Evolutionary conservation across 2,797 vertebrate species (phyloP).

Genomic region (Lacerta bilineata): DNA sequence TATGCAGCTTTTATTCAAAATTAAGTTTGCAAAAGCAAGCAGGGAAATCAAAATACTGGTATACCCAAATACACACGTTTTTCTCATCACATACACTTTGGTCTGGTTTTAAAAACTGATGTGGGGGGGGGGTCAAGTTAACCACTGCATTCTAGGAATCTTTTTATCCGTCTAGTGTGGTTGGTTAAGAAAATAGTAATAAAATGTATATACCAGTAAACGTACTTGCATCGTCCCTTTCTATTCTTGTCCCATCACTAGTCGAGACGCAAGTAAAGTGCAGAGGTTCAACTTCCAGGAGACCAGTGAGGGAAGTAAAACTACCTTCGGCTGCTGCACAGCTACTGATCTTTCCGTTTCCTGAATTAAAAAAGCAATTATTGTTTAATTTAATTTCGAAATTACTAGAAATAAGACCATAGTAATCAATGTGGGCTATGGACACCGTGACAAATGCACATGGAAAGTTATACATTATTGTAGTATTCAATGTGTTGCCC

Average conservation of each 20-base stretch:
- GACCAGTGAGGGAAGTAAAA: conserved; percentile 97
- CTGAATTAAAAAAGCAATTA: conserved; percentile 74
- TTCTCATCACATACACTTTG: neutral
- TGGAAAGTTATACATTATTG: conserved; percentile 1
- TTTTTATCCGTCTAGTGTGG: neutral
- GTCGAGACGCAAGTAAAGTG: conserved; percentile 99
- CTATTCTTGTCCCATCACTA: conserved; percentile 98
- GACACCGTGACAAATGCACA: neutral
- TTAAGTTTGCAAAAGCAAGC: neutral
- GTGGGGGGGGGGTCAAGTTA: neutral
- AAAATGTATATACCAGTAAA: conserved; percentile 92
- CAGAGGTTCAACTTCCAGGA: conserved; percentile 97
- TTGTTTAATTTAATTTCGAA: conserved; percentile 12
- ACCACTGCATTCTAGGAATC: neutral
- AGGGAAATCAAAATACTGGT: neutral
- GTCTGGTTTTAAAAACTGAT: neutral
- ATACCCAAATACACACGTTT: neutral
- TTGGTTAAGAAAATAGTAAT: conserved; percentile 62
- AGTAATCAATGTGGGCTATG: conserved; percentile 4
- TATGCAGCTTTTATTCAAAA: neutral
- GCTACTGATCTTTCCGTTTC: conserved; percentile 94
- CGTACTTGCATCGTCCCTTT: conserved; percentile 99
- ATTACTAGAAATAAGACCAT: neutral
- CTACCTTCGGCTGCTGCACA: conserved; percentile 98
- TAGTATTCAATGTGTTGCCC: no score